Base-by-base conservation (phyloP, 2,797 vertebrate species). In the Micrastur ruficollis region DNA sequence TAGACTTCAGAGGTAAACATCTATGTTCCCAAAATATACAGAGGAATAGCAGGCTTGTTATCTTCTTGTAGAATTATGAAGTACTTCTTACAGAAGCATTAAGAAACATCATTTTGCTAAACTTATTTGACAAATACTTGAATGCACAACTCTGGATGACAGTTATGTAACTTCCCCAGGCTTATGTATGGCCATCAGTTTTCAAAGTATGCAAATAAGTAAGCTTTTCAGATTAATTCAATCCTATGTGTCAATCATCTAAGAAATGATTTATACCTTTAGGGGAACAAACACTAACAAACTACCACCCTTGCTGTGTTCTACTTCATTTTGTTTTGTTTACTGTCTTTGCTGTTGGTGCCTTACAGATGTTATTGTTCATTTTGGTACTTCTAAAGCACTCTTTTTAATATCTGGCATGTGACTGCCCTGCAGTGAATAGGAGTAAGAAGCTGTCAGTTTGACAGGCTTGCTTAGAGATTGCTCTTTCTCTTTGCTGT, bases 401-500 rank as follows among this genome's bases (percentile, higher is more conserved):
- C 14, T 94, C 32, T 31, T 78, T 90, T 93, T 87, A 92, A 89
- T 92, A 93, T 68, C 58, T 83, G 46, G 78, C 89, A 83, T 75
- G 68, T 87, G 75, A 92, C 68, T 95, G 72, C 92, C 92, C 86
- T 91, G 86, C 75, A 96, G 94, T 86, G 75, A 96, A 78, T 19
- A 81, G 62, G 12, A 95, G 52, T n/a, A 81, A 86, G 63, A 89
- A 92, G 75, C 89, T 91, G 96, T 91, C 95, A 93, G 52, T 90
- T 93, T 89, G 53, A 91, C 3, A 81, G 68, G 34, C 82, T 76
- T 85, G 59, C 58, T 91, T 74, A 71, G 78, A 93, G 72, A 92
- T 55, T 96, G 92, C 75, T 92, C 94, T 92, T 96, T 95, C 84
- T 96, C 62, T 78, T 10, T 87, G 93, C 65, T 96, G 79, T 93